Evolutionary conservation across 2,113 vertebrate genomes (phyloP).

Genomic region (Mus pahari): DNA sequence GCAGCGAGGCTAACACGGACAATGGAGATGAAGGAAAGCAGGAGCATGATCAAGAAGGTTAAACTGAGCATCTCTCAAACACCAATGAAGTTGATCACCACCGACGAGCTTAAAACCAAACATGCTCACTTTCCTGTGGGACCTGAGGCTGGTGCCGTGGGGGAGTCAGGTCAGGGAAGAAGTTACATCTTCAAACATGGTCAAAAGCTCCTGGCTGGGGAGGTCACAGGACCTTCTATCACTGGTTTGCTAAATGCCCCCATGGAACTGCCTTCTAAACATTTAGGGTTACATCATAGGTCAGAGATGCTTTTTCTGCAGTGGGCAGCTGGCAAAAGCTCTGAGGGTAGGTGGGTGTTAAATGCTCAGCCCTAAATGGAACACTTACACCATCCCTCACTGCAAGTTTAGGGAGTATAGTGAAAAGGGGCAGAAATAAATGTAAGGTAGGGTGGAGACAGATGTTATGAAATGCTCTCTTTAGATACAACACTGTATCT

Average conservation of each 20-base stretch:
- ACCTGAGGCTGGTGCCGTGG: not conserved
- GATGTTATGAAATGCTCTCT: no score
- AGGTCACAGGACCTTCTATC: not conserved
- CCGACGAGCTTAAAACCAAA: not conserved
- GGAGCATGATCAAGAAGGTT: not conserved
- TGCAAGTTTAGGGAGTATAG: no score
- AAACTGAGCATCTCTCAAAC: conserved; percentile 16
- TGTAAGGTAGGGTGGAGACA: not conserved
- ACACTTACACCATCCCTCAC: no score
- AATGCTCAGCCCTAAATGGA: not conserved
- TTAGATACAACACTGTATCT: not conserved
- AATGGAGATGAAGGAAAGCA: not conserved
- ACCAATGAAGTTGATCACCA: not conserved
- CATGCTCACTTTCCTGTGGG: not conserved
- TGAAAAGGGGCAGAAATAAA: not conserved
- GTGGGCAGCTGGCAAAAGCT: not conserved
- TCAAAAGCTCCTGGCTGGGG: not conserved
- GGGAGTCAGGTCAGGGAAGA: not conserved
- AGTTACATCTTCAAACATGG: not conserved
- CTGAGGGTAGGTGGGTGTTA: not conserved
- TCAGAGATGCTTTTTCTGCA: not conserved
- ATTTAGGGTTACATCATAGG: not conserved
- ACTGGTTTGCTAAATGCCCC: no score
- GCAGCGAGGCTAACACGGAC: not conserved
- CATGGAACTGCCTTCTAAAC: not conserved